Conservation (phyloP, 1,140 invertebrate genomes). For the Drosophila nigrodunni region DNA sequence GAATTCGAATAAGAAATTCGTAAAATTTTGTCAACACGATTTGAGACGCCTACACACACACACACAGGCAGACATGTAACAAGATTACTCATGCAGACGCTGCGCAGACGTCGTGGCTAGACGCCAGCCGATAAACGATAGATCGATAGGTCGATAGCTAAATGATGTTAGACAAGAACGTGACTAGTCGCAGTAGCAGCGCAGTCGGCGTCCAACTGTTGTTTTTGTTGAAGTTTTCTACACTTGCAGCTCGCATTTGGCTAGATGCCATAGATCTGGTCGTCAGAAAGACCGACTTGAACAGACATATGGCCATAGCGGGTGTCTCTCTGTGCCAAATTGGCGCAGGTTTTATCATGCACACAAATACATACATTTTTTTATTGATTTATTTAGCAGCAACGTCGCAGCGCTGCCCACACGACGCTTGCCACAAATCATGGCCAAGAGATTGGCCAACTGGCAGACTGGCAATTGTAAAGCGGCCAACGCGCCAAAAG, state of each 20-base stretch:
- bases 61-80: background rate
- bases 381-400: slow-evolving; percentile 72
- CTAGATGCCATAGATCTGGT: slow-evolving; percentile 28
- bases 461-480: slow-evolving; percentile 37
- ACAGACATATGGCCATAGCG: slow-evolving; percentile 60
- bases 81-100: slow-evolving; percentile 51
- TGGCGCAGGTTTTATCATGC: slow-evolving; percentile 26
- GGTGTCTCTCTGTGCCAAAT: slow-evolving; percentile 63
- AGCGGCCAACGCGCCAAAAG: slow-evolving; percentile 49
- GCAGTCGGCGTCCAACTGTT: too few relatives aligned
- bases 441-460: slow-evolving; percentile 55
- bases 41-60: slow-evolving; percentile 7
- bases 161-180: slow-evolving; percentile 14
- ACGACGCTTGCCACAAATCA: slow-evolving; percentile 55
- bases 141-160: background rate
- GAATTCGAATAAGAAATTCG: slow-evolving; percentile 14
- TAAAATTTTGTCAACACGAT: slow-evolving; percentile 15
- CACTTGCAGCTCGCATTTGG: slow-evolving; percentile 39
- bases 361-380: background rate
- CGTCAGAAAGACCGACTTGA: slow-evolving; percentile 5
- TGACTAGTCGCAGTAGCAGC: slow-evolving; percentile 8
- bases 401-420: slow-evolving; percentile 48
- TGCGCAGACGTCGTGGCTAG: slow-evolving; percentile 52
- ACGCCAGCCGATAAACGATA: slow-evolving; percentile 27
- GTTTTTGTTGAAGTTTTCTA: slow-evolving; percentile 3